A percentile compares a stretch with the other conserved stretches of the same genome.
phyloP scores from a whole-genome alignment of 1,140 invertebrate genomes.

The Achroia grisella region DNA sequence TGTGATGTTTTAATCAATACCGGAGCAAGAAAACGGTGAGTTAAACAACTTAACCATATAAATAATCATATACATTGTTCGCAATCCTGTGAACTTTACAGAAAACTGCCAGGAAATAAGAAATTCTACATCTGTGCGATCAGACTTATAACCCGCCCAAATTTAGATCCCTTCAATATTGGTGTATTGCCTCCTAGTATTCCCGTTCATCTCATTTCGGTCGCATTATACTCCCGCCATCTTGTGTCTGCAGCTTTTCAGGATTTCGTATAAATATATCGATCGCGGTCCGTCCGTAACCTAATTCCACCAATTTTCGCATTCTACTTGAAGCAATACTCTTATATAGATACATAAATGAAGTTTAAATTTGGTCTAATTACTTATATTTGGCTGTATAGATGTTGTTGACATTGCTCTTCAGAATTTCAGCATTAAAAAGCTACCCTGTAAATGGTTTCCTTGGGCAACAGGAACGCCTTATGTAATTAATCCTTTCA shows the following conservation, averaged over 20 bases:
- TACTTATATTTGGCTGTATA: too few relatives aligned
- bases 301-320: constrained; percentile 35
- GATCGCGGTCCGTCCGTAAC: constrained; percentile 52
- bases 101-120: constrained; percentile 45
- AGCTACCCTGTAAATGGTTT: too few relatives aligned
- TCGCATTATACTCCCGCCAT: constrained; percentile 61
- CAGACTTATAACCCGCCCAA: constrained; percentile 61
- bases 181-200: constrained; percentile 35
- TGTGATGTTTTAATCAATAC: constrained; percentile 54
- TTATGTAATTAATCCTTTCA: too few relatives aligned
- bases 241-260: constrained; percentile 62
- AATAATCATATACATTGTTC: constrained; percentile 20
- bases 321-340: constrained; percentile 14
- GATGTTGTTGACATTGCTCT: constrained; percentile 45
- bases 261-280: constrained; percentile 67
- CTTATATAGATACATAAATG: too few relatives aligned
- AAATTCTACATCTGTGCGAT: constrained; percentile 65
- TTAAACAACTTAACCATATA: constrained; percentile 23
- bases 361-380: too few relatives aligned
- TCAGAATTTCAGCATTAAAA: constrained; percentile 17
- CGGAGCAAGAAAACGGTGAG: constrained; percentile 54
- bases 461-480: too few relatives aligned
- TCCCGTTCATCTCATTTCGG: constrained; percentile 35
- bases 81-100: constrained; percentile 25
- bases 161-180: constrained; percentile 46